Evolutionary conservation across 2,113 vertebrate genomes (phyloP), one percentile per base, ranked within the genome.

Genomic region (Plestiodon gilberti): DNA sequence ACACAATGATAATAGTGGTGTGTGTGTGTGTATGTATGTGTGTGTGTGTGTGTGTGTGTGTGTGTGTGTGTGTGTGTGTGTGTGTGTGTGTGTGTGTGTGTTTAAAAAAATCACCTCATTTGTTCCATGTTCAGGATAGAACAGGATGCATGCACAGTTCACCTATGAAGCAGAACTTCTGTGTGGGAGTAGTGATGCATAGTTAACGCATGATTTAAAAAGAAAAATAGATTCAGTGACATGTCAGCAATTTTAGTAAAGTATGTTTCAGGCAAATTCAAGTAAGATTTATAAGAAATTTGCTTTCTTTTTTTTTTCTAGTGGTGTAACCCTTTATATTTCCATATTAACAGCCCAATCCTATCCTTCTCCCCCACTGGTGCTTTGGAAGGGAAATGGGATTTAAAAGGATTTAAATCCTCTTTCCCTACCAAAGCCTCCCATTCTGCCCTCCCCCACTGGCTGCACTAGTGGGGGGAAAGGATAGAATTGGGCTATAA

Each of bases 171-270:
- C 80, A 82, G 67, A 84, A 75, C 28, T 6, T 81, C 86, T 89
- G 18, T 1, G 33, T 93, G 86, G 88, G 85, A 88, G 77, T 85
- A 69, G 25, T 64, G 57, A 91, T 90, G 76, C 81, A 74, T 90
- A 90, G 91, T 88, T 92, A 92, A 91, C 90, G 76, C 80, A 62
- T 87, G 75, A 89, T 88, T 93, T 88, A 82, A 88, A 93, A 90
- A 90, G 80, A 89, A 93, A 93, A 94, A 84, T 89, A 91, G 77
- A 86, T 84, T 75, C 89, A 88, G 70, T 87, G 90, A 57, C 87
- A 33, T 40, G 40, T 88, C 64, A 69, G 79, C 87, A 89, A 85
- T 90, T 92, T 93, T 86, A 89, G 86, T 79, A 82, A 91, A 87
- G 81, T 89, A 76, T 84, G 40, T 91, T 94, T 81, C 17, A 1